These are phyloP conservation scores for Monopterus albus DNA, from an alignment of 2,113 vertebrate genomes.

Conservation along the genomic window DNA sequence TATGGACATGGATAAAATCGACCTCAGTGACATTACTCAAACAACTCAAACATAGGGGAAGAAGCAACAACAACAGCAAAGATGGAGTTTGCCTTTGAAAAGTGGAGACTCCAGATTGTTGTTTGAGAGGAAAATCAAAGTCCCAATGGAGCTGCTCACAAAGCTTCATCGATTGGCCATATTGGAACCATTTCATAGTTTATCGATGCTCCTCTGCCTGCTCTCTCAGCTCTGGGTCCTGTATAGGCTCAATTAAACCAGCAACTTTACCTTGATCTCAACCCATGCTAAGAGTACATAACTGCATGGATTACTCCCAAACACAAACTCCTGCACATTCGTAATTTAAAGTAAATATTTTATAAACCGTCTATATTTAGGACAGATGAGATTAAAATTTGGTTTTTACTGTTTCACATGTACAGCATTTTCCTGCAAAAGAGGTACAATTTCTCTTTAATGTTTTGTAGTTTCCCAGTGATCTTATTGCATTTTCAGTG, in stretches of 20 bases:
- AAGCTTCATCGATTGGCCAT: slow-evolving; percentile 78
- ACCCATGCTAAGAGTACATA: slow-evolving; percentile 51
- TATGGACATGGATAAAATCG: slow-evolving; percentile 76
- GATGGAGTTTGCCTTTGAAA: slow-evolving; percentile 80
- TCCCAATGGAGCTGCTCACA: slow-evolving; percentile 71
- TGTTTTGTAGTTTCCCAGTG: slow-evolving; percentile 43
- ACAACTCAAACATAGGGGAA: slow-evolving; percentile 64
- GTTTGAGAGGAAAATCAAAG: slow-evolving; percentile 81
- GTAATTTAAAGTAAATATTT: slow-evolving; percentile 35
- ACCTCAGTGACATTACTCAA: slow-evolving; percentile 78
- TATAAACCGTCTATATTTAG: slow-evolving; percentile 33
- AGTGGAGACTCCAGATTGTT: slow-evolving; percentile 75
- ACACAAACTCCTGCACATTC: slow-evolving; percentile 26
- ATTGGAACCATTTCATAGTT: slow-evolving; percentile 84
- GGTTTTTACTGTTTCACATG: slow-evolving; percentile 28
- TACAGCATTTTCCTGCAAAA: slow-evolving; percentile 19
- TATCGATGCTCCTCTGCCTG: slow-evolving; percentile 80
- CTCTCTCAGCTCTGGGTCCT: slow-evolving; percentile 68
- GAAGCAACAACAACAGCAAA: slow-evolving; percentile 75
- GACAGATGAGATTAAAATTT: slow-evolving; percentile 40
- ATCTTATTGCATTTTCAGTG: slow-evolving; percentile 59
- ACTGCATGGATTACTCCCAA: slow-evolving; percentile 61
- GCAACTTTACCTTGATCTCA: slow-evolving; percentile 81
- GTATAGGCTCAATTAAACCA: slow-evolving; percentile 78
- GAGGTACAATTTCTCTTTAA: slow-evolving; percentile 11